These are phyloP conservation scores for Bombycilla garrulus DNA, from an alignment of 2,113 vertebrate species.

Conservation along the genomic window DNA sequence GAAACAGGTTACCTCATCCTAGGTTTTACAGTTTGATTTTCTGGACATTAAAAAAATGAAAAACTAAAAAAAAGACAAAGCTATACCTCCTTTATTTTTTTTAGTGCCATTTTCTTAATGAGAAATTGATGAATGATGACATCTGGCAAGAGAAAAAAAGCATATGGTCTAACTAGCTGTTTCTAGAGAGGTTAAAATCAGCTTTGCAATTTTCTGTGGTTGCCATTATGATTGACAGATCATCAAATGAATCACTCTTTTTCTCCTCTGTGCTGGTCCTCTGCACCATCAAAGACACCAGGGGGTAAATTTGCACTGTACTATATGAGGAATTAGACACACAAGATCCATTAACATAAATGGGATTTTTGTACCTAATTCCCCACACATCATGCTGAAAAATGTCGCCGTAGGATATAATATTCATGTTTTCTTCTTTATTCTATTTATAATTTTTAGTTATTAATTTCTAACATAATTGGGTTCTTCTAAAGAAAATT, in stretches of 20 bases:
- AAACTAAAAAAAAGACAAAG: not conserved
- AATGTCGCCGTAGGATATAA: constrained; percentile 72
- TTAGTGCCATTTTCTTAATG: constrained; percentile 74
- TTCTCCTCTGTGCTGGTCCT: constrained; percentile 49
- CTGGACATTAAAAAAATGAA: not conserved
- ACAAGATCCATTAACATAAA: constrained; percentile 78
- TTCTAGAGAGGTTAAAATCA: constrained; percentile 80
- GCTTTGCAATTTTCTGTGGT: constrained; percentile 76
- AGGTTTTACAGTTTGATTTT: not conserved
- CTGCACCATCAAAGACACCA: constrained; percentile 69
- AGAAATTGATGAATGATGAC: constrained; percentile 81
- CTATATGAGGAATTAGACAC: constrained; percentile 74
- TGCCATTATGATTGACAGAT: constrained; percentile 77
- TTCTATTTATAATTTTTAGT: constrained; percentile 79
- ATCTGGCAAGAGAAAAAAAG: constrained; percentile 78
- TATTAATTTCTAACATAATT: constrained; percentile 79
- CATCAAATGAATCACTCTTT: constrained; percentile 76
- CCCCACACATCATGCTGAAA: constrained; percentile 68
- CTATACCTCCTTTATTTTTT: not conserved
- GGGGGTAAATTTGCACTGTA: constrained; percentile 64
- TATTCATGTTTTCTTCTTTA: constrained; percentile 75
- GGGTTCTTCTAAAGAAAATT: constrained; percentile 68
- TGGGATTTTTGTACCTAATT: constrained; percentile 80
- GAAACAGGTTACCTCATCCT: not conserved
- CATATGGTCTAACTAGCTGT: constrained; percentile 77